Percentiles rank a stretch among this genome's conserved stretches.
Evolutionary conservation across 2,797 vertebrate species (phyloP).

Genomic region (Mus caroli): DNA sequence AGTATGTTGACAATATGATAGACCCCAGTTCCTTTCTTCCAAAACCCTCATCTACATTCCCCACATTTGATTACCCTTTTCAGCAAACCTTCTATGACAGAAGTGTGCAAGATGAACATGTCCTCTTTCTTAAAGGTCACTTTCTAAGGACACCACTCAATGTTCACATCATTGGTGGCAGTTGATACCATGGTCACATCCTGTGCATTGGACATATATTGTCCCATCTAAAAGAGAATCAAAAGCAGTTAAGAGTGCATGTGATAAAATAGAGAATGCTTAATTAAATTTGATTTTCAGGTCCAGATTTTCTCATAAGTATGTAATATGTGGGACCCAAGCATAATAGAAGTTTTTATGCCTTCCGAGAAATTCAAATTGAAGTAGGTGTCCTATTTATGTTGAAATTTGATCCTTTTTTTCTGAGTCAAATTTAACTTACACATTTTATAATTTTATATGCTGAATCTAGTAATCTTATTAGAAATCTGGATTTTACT

Average conservation of each 20-base stretch:
- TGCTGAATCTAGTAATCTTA: neutral
- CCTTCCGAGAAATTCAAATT: neutral
- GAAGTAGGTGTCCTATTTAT: neutral
- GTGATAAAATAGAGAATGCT: neutral
- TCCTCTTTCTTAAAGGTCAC: neutral
- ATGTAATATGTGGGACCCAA: neutral
- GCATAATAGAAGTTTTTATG: neutral
- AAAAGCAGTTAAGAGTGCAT: neutral
- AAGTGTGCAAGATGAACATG: neutral
- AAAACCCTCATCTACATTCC: neutral
- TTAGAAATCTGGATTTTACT: slow-evolving; percentile 19
- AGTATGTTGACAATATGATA: neutral
- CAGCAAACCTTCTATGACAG: neutral
- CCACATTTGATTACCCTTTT: neutral
- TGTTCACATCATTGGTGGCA: neutral
- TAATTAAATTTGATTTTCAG: slow-evolving; percentile 48
- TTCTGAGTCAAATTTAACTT: slow-evolving; percentile 49
- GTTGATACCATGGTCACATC: neutral
- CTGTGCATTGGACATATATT: neutral
- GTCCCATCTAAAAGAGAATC: neutral
- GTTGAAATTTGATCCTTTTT: neutral
- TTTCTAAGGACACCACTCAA: neutral
- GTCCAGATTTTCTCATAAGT: neutral
- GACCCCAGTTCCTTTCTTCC: neutral
- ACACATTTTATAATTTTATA: slow-evolving; percentile 22